Evolutionary conservation across 2,113 vertebrate species (phyloP), one percentile per base, ranked within the genome.

Genomic region (Neolamprologus longior): DNA sequence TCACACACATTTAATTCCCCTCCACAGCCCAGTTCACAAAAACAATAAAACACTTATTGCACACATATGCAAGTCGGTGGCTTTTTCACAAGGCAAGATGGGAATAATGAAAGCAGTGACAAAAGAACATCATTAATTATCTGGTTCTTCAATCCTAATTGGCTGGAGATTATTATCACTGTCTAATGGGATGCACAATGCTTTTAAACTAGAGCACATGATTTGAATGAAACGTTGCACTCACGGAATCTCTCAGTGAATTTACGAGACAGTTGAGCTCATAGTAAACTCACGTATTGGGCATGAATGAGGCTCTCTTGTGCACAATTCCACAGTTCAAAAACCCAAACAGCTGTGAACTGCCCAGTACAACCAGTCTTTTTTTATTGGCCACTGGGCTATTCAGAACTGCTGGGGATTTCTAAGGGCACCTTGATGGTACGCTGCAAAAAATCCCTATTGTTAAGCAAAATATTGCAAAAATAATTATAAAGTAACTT

Each of bases 11-110:
- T 84, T 33, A 92, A 87, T 88, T 42, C 61, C 81, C 45, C 71
- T 82, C 81, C 88, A 92, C 84, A 92, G 84, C 76, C 91, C 90
- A 91, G 83, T 84, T 94, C 87, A 91, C 91, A 90, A 88, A 95
- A 94, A 95, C 93, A 95, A 94, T 92, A 83, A 88, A 80, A 85
- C 89, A 85, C 91, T 88, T 93, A 93, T 81, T 88, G 81, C 53
- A 45, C 78, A 87, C 84, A 89, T 90, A 88, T 88, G 92, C 88
- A 86, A 61, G 86, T 91, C 66, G 42, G 84, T 87, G 76, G 73
- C 89, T 93, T 83, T 83, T 90, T 84, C 80, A 61, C 15, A 83
- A 85, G 88, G 76, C 86, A 84, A 55, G 90, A 93, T 92, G 63
- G 80, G 89, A 82, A 85, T 93, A 91, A 92, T 94, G 79, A 92